These are phyloP conservation scores for Brachyalestes nurse DNA, from an alignment of 2,797 vertebrate species.

Conservation along the genomic window DNA sequence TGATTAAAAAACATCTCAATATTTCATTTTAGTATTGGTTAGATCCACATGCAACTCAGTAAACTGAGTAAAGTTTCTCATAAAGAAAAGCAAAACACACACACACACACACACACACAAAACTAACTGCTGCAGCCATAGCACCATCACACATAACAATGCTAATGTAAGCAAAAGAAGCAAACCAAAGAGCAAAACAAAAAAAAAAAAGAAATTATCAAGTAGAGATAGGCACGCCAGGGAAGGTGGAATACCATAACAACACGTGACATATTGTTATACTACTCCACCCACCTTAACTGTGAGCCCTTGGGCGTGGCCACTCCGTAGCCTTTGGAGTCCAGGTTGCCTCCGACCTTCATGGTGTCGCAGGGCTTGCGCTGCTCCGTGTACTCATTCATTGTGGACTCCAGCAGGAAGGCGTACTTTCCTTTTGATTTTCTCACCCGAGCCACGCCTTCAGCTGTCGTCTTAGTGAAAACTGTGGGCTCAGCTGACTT, in stretches of 20 bases:
- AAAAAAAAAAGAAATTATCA: conserved; percentile 34
- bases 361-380: conserved; percentile 99
- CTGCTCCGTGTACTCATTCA: conserved; percentile 99
- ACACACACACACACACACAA: neutral
- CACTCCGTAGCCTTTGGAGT: conserved; percentile 99
- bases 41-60: conserved; percentile 50
- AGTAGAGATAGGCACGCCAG: conserved; percentile 88
- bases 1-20: conserved; percentile 37
- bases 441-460: conserved; percentile 96
- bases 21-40: too few relatives aligned
- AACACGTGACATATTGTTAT: conserved; percentile 94
- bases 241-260: conserved; percentile 99
- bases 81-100: conserved; percentile 29
- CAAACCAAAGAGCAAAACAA: conserved; percentile 34
- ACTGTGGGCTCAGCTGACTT: conserved; percentile 97
- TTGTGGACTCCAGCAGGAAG: conserved; percentile 99
- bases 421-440: conserved; percentile 99
- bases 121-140: conserved; percentile 31
- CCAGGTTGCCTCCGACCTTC: conserved; percentile 99
- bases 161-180: conserved; percentile 29
- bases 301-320: conserved; percentile 99
- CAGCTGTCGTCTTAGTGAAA: conserved; percentile 96
- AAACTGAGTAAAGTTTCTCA: conserved; percentile 36
- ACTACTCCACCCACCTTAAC: conserved; percentile 99
- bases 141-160: conserved; percentile 35